Base-by-base conservation (phyloP, 2,888 invertebrate genomes). In the Leptinotarsa peninsularis region DNA sequence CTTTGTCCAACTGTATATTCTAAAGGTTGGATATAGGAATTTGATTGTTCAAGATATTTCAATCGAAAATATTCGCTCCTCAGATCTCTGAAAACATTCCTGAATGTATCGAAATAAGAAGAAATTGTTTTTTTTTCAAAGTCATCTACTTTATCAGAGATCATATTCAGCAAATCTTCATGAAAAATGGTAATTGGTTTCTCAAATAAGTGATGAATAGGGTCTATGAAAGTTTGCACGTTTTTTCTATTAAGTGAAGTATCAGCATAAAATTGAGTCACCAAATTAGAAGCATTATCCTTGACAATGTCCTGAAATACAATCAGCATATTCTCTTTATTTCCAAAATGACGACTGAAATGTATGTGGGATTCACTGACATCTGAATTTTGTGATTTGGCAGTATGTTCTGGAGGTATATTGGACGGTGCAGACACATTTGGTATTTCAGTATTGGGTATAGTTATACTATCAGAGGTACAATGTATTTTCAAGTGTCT, bases 61-160 rank as follows among this genome's bases (percentile, higher is more conserved):
- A 69, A 69, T 52, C 69, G 50, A n/a, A n/a, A 52, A 54, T 69
- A 69, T 69, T 69, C 69, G 13, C 21, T 23, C 18, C 54, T 18
- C 17, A 69, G 14, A 69, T 27, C 69, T 52, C 13, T 56, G 54
- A 69, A 69, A 17, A 23, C 23, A 69, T 69, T 69, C 33, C 54
- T 18, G 13, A 69, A 69, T 69, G 18, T 23, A 33, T 15, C 17
- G n/a, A 50, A 69, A 69, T 52, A 33, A 21, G 50, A 27, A 54
- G 18, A 54, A 50, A 69, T 54, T 1, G 15, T 52, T 21, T 15
- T 69, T 69, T 69, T 69, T 49, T 67, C 67, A 67, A 50, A 50
- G 50, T 50, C 50, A 50, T 50, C 50, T 50, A 50, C 50, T 50
- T 50, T 17, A 50, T 50, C 50, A 50, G 15, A 50, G 15, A 50